Evolutionary conservation across 2,888 invertebrate genomes (phyloP), one percentile per base, ranked within the genome.

Genomic region (Nebria brevicollis): DNA sequence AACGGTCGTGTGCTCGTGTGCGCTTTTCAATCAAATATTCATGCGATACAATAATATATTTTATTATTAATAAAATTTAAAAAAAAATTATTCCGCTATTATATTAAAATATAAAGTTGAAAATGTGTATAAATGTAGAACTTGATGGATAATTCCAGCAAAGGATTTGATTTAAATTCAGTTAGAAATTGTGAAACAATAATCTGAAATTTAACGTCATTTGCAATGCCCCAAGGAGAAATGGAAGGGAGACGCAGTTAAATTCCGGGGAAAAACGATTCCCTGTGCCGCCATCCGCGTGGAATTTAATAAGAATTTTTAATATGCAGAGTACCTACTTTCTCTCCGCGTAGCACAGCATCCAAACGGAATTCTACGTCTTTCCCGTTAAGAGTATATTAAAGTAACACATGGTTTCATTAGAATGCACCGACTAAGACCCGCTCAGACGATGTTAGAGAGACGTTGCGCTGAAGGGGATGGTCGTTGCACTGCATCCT

Each of bases 271-370:
- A 13, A 54, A 54, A 54, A 13, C 54, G 54, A 54, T 54, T 54
- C 54, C 13, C 8, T 8, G 54, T 54, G 54, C 54, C 54, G 54
- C 54, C 54, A 54, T 54, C 8, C 54, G 54, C 54, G 2, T 74
- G 80, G 80, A 80, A 80, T 80, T 80, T 80, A 75, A 80, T 80
- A 80, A 80, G 80, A 80, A 80, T 80, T 80, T 80, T 80, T 80
- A 80, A 80, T 80, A 80, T 80, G 80, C 80, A 66, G 68, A 42
- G 70, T 73, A 78, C 78, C 73, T 78, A 54, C 54, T 54, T 54
- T 54, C 54, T 54, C 54, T 54, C 54, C 54, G 54, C 54, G 54
- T 13, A 8, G 54, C 54, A 26, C 68, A 25, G 20, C 68, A 26
- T 25, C 68, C 8, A n/a, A 13, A 11, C 74, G 79, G 68, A 43